phyloP scores from a whole-genome alignment of 2,888 invertebrate species.

The Euzophera pinguis region DNA sequence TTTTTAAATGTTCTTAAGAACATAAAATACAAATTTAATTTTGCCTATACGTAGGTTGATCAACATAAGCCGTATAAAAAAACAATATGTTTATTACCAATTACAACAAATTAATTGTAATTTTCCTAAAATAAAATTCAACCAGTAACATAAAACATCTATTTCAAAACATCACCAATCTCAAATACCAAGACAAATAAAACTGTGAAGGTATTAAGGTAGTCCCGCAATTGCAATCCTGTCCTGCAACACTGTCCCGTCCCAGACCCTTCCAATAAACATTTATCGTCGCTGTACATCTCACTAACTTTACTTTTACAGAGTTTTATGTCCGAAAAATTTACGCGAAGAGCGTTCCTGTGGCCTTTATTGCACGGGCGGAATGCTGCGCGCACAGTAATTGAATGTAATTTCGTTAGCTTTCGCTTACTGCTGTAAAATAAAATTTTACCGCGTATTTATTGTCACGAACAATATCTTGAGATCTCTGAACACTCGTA shows the following conservation, averaged over 20 bases:
- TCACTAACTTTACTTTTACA: conserved; percentile 76
- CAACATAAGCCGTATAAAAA: no score
- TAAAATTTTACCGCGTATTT: conserved; percentile 78
- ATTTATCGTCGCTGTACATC: conserved; percentile 75
- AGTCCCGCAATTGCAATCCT: conserved; percentile 3
- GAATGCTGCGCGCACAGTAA: conserved; percentile 69
- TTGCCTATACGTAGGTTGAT: no score
- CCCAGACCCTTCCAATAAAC: conserved; percentile 54
- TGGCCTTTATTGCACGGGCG: conserved; percentile 65
- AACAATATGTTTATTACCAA: no score
- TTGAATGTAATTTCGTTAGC: conserved; percentile 79
- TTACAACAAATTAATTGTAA: no score
- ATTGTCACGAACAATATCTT: conserved; percentile 69
- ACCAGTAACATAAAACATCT: not conserved
- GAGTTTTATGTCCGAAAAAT: conserved; percentile 79
- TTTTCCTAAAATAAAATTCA: not conserved
- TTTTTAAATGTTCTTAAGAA: no score
- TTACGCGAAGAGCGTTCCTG: conserved; percentile 67
- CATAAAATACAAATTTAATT: no score
- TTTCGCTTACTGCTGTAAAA: conserved; percentile 75
- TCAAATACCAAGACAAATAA: not conserved
- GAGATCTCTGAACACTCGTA: conserved; percentile 45
- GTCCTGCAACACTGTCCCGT: conserved; percentile 17
- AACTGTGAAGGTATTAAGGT: not conserved
- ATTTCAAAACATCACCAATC: not conserved